These are phyloP conservation scores for Zingel zingel DNA, from an alignment of 2,113 vertebrate genomes.

Conservation along the genomic window DNA sequence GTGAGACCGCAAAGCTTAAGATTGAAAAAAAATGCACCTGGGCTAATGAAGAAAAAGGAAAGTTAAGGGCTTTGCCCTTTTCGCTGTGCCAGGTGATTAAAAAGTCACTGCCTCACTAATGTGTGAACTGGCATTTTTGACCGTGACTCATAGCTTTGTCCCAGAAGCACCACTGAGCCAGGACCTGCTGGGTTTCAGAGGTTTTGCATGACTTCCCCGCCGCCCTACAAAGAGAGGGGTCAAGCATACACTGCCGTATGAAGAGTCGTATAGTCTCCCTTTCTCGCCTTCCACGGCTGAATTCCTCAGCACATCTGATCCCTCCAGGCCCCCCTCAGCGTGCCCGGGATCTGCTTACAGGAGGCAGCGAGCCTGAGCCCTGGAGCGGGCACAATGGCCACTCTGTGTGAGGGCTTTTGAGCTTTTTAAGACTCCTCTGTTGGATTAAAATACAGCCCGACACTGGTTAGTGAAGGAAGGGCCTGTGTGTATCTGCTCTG, in stretches of 20 bases:
- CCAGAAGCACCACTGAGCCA: conserved; percentile 47
- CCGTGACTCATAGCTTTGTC: conserved; percentile 18
- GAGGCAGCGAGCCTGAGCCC: conserved; percentile 53
- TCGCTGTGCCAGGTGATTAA: conserved; percentile 28
- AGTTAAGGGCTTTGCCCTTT: conserved; percentile 45
- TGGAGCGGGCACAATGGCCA: conserved; percentile 78
- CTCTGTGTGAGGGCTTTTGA: conserved; percentile 79
- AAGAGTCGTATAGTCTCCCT: conserved; percentile 35
- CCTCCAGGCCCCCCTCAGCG: conserved; percentile 45
- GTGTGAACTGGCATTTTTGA: conserved; percentile 59
- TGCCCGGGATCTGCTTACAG: conserved; percentile 81
- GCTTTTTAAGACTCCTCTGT: conserved; percentile 62
- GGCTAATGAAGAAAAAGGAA: background rate
- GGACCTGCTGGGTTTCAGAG: conserved; percentile 49
- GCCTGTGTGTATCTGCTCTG: background rate
- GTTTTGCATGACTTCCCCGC: conserved; percentile 51
- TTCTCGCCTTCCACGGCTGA: conserved; percentile 64
- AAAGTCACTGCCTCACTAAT: conserved; percentile 33
- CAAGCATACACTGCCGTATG: conserved; percentile 46
- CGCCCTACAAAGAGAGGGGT: conserved; percentile 64
- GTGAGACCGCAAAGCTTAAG: background rate
- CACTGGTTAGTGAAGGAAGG: conserved; percentile 8
- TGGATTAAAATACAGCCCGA: conserved; percentile 51
- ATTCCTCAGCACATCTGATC: conserved; percentile 86
- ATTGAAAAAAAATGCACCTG: background rate